Evolutionary conservation across 1,140 invertebrate genomes (phyloP).

Genomic region (Lanistes nyassanus): DNA sequence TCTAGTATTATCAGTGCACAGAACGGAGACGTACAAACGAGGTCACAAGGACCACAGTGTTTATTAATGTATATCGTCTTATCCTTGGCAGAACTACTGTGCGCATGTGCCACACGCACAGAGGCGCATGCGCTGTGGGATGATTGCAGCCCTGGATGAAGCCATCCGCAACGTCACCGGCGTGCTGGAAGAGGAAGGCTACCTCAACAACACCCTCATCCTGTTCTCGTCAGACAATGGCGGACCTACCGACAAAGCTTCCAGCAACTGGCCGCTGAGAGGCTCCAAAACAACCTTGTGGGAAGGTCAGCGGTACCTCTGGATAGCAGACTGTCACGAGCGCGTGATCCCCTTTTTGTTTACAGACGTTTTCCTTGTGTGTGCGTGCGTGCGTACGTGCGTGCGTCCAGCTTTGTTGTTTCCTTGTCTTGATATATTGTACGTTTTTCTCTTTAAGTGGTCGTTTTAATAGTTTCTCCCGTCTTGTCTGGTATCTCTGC

Average conservation of each 20-base stretch:
- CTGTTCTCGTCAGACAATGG: conserved; percentile 50
- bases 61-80: not conserved
- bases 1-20: not conserved
- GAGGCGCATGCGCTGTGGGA: conserved; percentile 69
- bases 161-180: conserved; percentile 83
- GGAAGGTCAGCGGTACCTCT: not conserved
- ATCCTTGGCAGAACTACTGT: not conserved
- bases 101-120: not conserved
- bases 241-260: not conserved
- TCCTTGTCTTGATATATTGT: not conserved
- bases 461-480: conserved; percentile 2
- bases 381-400: conserved; percentile 4
- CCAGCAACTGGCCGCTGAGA: conserved; percentile 21
- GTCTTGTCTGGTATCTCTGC: too few relatives aligned
- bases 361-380: not conserved
- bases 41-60: not conserved
- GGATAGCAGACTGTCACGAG: not conserved
- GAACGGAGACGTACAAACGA: not conserved
- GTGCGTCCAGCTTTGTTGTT: not conserved
- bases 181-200: conserved; percentile 72
- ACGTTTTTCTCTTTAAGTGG: not conserved
- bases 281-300: conserved; percentile 3
- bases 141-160: conserved; percentile 83
- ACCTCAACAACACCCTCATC: conserved; percentile 54
- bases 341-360: not conserved